Conservation (phyloP, 2,888 invertebrate species). For the Melanostoma scalare region DNA sequence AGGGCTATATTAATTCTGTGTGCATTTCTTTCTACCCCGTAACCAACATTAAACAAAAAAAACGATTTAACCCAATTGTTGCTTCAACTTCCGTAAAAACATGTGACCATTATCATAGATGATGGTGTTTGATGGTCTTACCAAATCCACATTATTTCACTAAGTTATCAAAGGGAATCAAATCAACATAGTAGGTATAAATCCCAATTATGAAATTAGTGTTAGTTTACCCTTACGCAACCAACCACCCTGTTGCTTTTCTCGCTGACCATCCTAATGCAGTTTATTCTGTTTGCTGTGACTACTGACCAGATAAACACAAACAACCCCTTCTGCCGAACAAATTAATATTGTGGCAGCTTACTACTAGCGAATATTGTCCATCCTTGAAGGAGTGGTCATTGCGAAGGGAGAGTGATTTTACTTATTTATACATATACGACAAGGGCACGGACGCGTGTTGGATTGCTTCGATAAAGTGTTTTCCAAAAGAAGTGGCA, state of each 20-base stretch:
- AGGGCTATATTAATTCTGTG: no score
- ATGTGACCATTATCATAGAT: slow-evolving; percentile 47
- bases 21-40: not conserved
- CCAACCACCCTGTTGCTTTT: slow-evolving; percentile 11
- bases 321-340: slow-evolving; percentile 37
- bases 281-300: slow-evolving; percentile 50
- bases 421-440: slow-evolving; percentile 4
- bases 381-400: slow-evolving; percentile 14
- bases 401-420: slow-evolving; percentile 9
- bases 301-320: slow-evolving; percentile 35
- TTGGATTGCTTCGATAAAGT: slow-evolving; percentile 36
- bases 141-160: slow-evolving; percentile 45
- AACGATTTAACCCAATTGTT: not conserved
- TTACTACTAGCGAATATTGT: not conserved
- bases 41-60: not conserved
- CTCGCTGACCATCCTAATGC: slow-evolving; percentile 41
- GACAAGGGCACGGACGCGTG: slow-evolving; percentile 6
- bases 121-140: slow-evolving; percentile 54
- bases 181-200: slow-evolving; percentile 33
- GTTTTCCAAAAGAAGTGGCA: slow-evolving; percentile 24
- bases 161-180: slow-evolving; percentile 45
- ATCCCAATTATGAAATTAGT: slow-evolving; percentile 69
- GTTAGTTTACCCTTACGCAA: slow-evolving; percentile 18
- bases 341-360: slow-evolving; percentile 6
- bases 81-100: not conserved